Evolutionary conservation across 2,113 vertebrate species (phyloP).

Genomic region (Oostethus manadensis): DNA sequence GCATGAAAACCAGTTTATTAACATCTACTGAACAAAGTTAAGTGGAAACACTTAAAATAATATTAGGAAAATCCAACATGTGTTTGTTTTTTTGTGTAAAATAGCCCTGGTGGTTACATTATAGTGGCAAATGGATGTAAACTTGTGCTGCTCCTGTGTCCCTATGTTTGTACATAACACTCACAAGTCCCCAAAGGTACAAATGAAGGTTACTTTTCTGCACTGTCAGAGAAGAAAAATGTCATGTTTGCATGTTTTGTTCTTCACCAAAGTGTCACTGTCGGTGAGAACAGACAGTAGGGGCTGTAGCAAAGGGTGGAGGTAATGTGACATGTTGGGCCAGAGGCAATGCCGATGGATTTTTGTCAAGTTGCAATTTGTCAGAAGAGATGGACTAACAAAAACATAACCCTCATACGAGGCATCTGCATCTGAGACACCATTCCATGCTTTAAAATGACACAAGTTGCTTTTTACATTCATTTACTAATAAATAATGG

Average conservation of each 20-base stretch:
- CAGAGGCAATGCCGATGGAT: slow-evolving; percentile 13
- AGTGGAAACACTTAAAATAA: too few species aligned
- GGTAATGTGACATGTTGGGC: slow-evolving; percentile 17
- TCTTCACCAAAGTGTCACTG: slow-evolving; percentile 25
- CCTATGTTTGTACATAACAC: background rate
- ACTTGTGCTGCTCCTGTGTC: too few species aligned
- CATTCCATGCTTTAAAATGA: too few species aligned
- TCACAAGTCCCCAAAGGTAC: too few species aligned
- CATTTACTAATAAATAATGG: too few species aligned
- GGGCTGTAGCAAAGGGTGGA: slow-evolving; percentile 8
- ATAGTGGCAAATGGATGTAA: too few species aligned
- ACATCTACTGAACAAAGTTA: too few species aligned
- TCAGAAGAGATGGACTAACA: slow-evolving; percentile 1
- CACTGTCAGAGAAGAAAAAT: slow-evolving; percentile 26
- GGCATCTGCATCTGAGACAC: background rate
- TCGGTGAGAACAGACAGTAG: slow-evolving; percentile 6
- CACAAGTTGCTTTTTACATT: too few species aligned
- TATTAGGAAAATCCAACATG: too few species aligned
- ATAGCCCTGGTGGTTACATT: too few species aligned
- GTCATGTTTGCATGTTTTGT: slow-evolving; percentile 24
- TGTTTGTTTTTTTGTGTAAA: too few species aligned
- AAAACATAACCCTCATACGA: background rate
- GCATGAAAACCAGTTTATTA: too few species aligned
- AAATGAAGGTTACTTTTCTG: slow-evolving; percentile 14
- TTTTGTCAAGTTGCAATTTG: slow-evolving; percentile 12